Percentiles rank a stretch among this genome's conserved stretches.
Evolutionary conservation across 2,113 vertebrate genomes (phyloP).

Genomic region (Ciconia maguari): DNA sequence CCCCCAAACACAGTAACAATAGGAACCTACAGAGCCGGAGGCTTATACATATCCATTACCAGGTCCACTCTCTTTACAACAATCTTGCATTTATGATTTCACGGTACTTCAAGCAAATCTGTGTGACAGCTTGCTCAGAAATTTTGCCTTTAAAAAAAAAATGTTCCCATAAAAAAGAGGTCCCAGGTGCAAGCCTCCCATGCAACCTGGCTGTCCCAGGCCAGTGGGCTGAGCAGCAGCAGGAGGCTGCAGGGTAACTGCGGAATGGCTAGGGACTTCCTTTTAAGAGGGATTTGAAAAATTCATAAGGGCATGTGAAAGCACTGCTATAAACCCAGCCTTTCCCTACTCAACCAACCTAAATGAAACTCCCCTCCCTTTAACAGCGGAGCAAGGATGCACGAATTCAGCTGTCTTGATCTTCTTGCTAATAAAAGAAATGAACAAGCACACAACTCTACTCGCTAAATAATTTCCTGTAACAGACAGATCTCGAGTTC

Average conservation of each 20-base stretch:
- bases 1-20: constrained; percentile 28
- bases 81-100: not conserved
- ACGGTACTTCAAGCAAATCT: not conserved
- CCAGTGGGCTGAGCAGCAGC: not conserved
- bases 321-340: not conserved
- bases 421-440: not conserved
- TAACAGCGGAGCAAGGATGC: not conserved
- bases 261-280: not conserved
- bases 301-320: constrained; percentile 1
- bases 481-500: not conserved
- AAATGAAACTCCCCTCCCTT: not conserved
- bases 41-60: constrained; percentile 24
- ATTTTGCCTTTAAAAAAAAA: not conserved
- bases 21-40: constrained; percentile 9
- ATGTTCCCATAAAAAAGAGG: not conserved
- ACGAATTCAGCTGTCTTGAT: not conserved
- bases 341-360: not conserved
- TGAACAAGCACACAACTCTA: not conserved
- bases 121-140: not conserved
- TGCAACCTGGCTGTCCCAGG: not conserved
- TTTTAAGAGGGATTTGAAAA: not conserved
- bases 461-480: not conserved
- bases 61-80: not conserved
- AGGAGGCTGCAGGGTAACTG: not conserved
- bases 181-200: not conserved